These are phyloP conservation scores for Polydrusus pterygomalis DNA, from an alignment of 2,888 invertebrate species.

Conservation along the genomic window DNA sequence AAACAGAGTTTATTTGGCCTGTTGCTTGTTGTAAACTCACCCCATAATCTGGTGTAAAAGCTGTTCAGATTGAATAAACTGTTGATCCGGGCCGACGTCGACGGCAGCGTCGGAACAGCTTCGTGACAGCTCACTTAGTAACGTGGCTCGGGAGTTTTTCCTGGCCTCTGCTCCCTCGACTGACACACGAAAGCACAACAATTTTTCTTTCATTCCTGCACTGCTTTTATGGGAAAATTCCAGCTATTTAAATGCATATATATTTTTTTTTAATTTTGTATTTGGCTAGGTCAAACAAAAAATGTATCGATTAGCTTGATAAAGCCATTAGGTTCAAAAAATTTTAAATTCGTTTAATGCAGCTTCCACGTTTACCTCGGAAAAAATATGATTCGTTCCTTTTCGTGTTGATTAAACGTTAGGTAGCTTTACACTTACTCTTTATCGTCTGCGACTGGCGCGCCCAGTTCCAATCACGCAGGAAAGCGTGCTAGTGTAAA, in stretches of 20 bases:
- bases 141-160: constrained; percentile 64
- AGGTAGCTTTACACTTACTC: no score
- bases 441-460: no score
- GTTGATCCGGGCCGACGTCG: constrained; percentile 62
- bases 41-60: constrained; percentile 55
- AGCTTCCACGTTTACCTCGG: no score
- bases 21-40: constrained; percentile 53
- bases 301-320: no score
- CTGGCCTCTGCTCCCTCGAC: constrained; percentile 66
- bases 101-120: constrained; percentile 54
- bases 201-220: constrained; percentile 35
- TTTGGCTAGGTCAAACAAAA: no score
- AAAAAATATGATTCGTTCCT: no score
- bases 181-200: constrained; percentile 66
- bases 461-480: no score
- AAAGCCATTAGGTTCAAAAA: no score
- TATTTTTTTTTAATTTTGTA: neutral
- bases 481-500: no score
- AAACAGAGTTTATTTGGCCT: constrained; percentile 49
- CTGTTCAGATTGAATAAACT: constrained; percentile 63
- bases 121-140: constrained; percentile 68
- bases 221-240: constrained; percentile 12
- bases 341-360: no score
- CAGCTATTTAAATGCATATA: neutral
- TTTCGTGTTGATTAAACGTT: no score